Conservation (phyloP, 2,888 invertebrate genomes). For the Neoascia interrupta region DNA sequence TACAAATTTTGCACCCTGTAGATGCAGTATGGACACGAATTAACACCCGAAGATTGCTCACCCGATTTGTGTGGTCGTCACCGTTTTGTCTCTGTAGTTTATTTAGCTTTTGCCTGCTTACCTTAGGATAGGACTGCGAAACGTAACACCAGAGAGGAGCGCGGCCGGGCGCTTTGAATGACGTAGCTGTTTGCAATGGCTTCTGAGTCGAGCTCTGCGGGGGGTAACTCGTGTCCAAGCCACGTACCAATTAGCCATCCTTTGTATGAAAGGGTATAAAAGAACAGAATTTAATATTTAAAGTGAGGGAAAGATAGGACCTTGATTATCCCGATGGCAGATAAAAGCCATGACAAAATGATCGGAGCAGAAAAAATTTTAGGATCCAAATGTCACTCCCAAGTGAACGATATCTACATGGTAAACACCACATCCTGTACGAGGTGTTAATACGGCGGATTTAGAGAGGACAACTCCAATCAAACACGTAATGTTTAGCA, state of each 20-base stretch:
- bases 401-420: too few relatives aligned
- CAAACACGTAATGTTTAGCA: too few relatives aligned
- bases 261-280: slow-evolving; percentile 45
- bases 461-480: too few relatives aligned
- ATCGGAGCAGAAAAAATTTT: too few relatives aligned
- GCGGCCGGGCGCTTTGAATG: slow-evolving; percentile 41
- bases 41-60: slow-evolving; percentile 57
- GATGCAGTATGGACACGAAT: slow-evolving; percentile 50
- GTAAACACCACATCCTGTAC: too few relatives aligned
- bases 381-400: too few relatives aligned
- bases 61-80: slow-evolving; percentile 36
- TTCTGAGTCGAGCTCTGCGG: slow-evolving; percentile 40
- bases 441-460: too few relatives aligned
- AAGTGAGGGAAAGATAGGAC: neutral
- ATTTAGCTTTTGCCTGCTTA: slow-evolving; percentile 50
- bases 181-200: slow-evolving; percentile 54
- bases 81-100: slow-evolving; percentile 30
- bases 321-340: too few relatives aligned
- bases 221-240: slow-evolving; percentile 14
- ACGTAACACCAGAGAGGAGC: slow-evolving; percentile 16
- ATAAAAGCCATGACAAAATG: too few relatives aligned
- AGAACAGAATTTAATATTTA: neutral
- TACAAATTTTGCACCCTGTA: neutral
- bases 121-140: neutral
- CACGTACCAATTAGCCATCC: too few relatives aligned